Base-by-base conservation (phyloP, 2,797 vertebrate genomes). In the Ctenopoma multispine region DNA sequence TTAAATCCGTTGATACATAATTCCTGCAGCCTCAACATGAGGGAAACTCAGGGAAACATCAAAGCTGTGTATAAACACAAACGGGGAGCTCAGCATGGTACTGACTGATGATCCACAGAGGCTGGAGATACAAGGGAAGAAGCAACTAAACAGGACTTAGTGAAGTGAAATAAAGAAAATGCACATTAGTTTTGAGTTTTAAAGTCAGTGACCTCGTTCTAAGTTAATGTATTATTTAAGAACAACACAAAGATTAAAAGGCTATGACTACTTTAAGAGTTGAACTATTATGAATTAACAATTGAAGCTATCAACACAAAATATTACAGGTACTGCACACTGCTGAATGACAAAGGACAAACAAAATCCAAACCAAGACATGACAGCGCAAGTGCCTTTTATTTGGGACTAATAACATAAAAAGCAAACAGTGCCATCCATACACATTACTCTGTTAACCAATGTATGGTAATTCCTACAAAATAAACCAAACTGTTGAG, bases 341-440 rank as follows among this genome's bases (percentile, higher is more conserved):
- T 2, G 0, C 10, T 4, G 23, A 54, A 18, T 12, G 17, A 43
- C 1, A 44, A 58, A 46, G 18, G 5, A 44, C 55, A 66, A 71
- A 23, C 44, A 43, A 2, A 46, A 31, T 3, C 36, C 50, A 77
- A 68, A 81, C 44, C 7, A 57, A 47, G 34, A 27, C 4, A 8
- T 81, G 83, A 90, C 80, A 86, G 78, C 68, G 15, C 77, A 88
- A 83, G 87, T 87, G 88, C 74, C 79, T 90, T 93, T 93, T 90
- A 92, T 92, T 92, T 81, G 79, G 75, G 86, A 87, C 81, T 13
- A 41, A 21, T 73, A 86, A 91, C 90, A 90, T 53, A 87, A 79
- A 86, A 90, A 89, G 84, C 83, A 72, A 80, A 87, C 80, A 68
- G 75, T 87, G 81, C 77, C 66, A 85, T 87, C 74, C 41, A 15